These are phyloP conservation scores for Lepidochrysops patricia DNA, from an alignment of 2,888 invertebrate genomes.

Conservation along the genomic window DNA sequence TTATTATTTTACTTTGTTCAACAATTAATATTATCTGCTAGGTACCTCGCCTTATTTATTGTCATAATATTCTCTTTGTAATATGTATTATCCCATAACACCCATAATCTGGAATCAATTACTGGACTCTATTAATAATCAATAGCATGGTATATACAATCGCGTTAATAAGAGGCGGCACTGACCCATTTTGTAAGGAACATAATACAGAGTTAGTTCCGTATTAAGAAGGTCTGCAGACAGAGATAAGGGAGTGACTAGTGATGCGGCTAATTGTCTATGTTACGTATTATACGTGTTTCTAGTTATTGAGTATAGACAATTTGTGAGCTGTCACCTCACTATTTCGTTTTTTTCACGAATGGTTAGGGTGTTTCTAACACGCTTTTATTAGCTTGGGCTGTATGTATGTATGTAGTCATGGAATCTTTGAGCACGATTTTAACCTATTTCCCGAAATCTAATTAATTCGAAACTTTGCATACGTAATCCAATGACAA, in stretches of 20 bases:
- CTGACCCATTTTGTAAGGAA: slow-evolving; percentile 46
- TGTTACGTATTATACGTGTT: slow-evolving; percentile 28
- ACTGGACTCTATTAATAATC: slow-evolving; percentile 23
- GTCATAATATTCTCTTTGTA: neutral
- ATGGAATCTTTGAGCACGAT: no score
- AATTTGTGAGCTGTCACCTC: neutral
- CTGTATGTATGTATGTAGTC: no score
- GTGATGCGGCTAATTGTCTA: slow-evolving; percentile 54
- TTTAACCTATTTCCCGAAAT: no score
- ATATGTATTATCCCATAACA: slow-evolving; percentile 6
- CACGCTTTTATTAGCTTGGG: no score
- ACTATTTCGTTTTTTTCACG: neutral
- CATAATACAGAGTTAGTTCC: slow-evolving; percentile 39
- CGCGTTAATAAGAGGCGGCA: slow-evolving; percentile 26
- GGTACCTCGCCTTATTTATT: neutral
- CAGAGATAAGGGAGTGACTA: slow-evolving; percentile 50
- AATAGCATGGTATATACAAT: slow-evolving; percentile 28
- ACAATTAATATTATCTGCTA: neutral
- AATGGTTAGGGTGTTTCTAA: no score
- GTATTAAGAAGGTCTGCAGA: slow-evolving; percentile 56
- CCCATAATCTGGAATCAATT: slow-evolving; percentile 10
- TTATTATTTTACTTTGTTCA: neutral
- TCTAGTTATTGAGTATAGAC: neutral
- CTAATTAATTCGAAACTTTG: no score
- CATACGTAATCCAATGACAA: no score